These are phyloP conservation scores for Caenorhabditis wallacei DNA, from an alignment of 2,888 invertebrate species.

Conservation along the genomic window DNA sequence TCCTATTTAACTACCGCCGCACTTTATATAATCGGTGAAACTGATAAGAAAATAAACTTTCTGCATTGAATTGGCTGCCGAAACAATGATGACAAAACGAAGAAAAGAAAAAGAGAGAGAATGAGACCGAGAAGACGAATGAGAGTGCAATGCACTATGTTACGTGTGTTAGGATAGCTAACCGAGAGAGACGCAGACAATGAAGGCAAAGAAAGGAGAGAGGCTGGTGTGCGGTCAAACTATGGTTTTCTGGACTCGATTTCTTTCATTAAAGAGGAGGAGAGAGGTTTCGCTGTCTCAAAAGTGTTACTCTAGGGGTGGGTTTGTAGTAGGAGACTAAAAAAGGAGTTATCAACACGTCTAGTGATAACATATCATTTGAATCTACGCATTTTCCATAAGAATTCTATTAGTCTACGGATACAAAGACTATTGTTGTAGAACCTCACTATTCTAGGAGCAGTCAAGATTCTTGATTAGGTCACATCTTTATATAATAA, in stretches of 20 bases:
- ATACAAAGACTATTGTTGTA: too few relatives aligned
- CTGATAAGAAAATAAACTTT: constrained; percentile 35
- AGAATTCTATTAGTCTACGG: too few relatives aligned
- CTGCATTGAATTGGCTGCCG: not conserved
- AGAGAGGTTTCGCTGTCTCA: constrained; percentile 23
- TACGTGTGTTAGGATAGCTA: not conserved
- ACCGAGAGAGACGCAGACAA: constrained; percentile 12
- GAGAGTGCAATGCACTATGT: not conserved
- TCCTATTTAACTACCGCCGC: not conserved
- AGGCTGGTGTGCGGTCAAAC: not conserved
- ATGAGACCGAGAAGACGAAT: constrained; percentile 20
- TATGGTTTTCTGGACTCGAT: constrained; percentile 2
- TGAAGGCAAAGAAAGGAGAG: not conserved
- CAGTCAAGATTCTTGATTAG: too few relatives aligned
- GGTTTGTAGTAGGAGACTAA: constrained; percentile 38
- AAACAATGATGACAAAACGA: constrained; percentile 38
- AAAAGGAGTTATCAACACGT: not conserved
- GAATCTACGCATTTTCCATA: constrained; percentile 2
- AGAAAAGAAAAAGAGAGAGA: not conserved
- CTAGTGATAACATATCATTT: constrained; percentile 4
- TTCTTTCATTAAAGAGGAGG: not conserved
- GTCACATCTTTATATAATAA: too few relatives aligned
- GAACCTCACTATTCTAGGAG: too few relatives aligned
- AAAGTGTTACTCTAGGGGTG: constrained; percentile 32
- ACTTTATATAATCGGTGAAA: constrained; percentile 1